Evolutionary conservation across 2,113 vertebrate genomes (phyloP).

Genomic region (Zosterops hypoxanthus): DNA sequence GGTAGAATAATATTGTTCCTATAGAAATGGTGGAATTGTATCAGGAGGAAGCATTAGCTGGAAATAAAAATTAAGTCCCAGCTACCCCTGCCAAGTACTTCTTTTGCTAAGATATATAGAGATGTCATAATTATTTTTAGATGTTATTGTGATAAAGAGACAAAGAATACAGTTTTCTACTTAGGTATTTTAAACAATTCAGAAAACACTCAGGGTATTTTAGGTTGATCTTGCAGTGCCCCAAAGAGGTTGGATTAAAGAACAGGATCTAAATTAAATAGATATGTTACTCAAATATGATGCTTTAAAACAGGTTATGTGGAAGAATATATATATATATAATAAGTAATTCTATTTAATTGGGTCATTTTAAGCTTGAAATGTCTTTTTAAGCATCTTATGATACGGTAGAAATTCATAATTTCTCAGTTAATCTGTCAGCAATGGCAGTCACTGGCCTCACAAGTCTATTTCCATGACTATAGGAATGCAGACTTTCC

Average conservation of each 20-base stretch:
- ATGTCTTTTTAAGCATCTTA: neutral
- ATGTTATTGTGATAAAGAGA: constrained; percentile 28
- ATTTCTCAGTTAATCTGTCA: neutral
- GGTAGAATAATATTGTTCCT: constrained; percentile 6
- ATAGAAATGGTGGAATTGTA: neutral
- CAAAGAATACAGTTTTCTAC: neutral
- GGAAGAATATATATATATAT: neutral
- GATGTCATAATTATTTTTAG: constrained; percentile 40
- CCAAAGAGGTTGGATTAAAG: neutral
- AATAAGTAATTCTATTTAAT: neutral
- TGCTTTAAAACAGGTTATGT: neutral
- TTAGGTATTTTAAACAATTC: neutral
- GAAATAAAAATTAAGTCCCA: neutral
- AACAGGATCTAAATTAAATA: neutral
- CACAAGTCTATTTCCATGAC: neutral
- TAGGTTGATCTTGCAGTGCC: neutral
- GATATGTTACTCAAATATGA: neutral
- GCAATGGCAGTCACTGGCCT: neutral
- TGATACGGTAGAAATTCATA: neutral
- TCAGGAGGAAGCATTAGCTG: neutral
- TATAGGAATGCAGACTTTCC: neutral
- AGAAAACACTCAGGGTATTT: neutral
- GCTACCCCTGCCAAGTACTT: neutral
- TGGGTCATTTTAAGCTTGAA: neutral
- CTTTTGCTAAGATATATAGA: neutral